Base-by-base conservation (phyloP, 1,140 invertebrate genomes). In the Caenorhabditis brenneri region DNA sequence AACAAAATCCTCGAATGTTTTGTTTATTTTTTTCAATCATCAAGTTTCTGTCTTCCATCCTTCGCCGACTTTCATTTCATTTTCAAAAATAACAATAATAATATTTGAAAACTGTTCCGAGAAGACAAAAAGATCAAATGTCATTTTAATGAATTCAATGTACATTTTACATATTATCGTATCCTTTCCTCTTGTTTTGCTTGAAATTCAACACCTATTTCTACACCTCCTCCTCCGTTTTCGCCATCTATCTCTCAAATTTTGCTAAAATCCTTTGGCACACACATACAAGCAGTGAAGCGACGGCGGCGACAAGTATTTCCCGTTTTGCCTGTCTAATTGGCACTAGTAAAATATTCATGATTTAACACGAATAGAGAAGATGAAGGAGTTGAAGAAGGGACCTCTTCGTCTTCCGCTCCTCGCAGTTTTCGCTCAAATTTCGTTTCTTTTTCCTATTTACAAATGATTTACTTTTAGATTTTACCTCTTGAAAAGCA, bases 271-370 rank as follows among this genome's bases (percentile, higher is more conserved):
- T 42, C 65, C n/a, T n/a, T 19, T 19, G 48, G 48, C 22, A 24
- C 10, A 58, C 10, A 65, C 39, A 42, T n/a, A n/a, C n/a, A n/a
- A n/a, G n/a, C 39, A 42, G 39, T 6, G 39, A 10, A 58, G 24
- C n/a, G 29, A 42, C 36, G 16, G 42, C 24, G 15, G 10, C 10
- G 22, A 24, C n/a, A 65, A 39, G 29, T 74, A 31, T 42, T 24
- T 74, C 36, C 29, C 36, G 29, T 74, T 74, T 74, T 46, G 65
- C 36, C 36, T 74, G 65, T 74, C 65, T 74, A 74, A 74, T 74
- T 74, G 65, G 65, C 65, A 74, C 65, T 74, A 74, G 65, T 74
- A 74, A 74, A 74, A 74, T 74, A 74, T 74, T 74, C 65, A 74
- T 74, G 65, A 74, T 74, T 74, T 74, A 74, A 74, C 65, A 74